phyloP scores from a whole-genome alignment of 2,113 vertebrate species.

The Candoia aspera region DNA sequence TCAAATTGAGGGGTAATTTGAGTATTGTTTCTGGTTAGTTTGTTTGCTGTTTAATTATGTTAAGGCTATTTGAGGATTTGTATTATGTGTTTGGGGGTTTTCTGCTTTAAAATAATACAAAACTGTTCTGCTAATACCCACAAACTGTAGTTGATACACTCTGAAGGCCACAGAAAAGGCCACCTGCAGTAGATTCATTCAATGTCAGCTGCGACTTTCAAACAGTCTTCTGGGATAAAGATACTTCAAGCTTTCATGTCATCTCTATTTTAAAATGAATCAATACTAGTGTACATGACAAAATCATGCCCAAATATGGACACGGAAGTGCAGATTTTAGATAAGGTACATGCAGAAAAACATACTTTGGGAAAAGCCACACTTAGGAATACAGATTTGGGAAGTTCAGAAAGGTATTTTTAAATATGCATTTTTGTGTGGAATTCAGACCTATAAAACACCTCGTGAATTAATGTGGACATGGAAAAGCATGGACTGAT shows the following conservation, averaged over 20 bases:
- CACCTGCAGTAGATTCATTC: background rate
- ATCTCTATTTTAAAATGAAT: background rate
- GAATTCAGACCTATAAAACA: background rate
- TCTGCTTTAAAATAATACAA: background rate
- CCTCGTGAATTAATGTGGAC: background rate
- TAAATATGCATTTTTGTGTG: background rate
- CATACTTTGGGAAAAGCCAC: background rate
- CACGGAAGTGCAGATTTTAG: background rate
- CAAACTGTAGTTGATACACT: background rate
- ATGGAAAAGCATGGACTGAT: background rate
- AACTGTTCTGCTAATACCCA: background rate
- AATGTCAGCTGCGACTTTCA: background rate
- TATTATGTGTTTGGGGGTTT: background rate
- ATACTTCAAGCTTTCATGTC: background rate
- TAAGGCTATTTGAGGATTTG: background rate
- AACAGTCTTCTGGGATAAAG: background rate
- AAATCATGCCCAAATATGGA: background rate
- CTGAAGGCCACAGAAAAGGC: background rate
- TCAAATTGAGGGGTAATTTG: background rate
- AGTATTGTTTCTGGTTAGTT: background rate
- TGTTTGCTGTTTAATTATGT: background rate
- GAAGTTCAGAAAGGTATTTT: background rate
- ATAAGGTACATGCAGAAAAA: background rate
- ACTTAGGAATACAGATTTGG: background rate
- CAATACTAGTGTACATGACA: background rate